A percentile compares a stretch with the other conserved stretches of the same genome.
Conservation (phyloP, 1,140 invertebrate species). For the Drosophila pseudoananassae region DNA sequence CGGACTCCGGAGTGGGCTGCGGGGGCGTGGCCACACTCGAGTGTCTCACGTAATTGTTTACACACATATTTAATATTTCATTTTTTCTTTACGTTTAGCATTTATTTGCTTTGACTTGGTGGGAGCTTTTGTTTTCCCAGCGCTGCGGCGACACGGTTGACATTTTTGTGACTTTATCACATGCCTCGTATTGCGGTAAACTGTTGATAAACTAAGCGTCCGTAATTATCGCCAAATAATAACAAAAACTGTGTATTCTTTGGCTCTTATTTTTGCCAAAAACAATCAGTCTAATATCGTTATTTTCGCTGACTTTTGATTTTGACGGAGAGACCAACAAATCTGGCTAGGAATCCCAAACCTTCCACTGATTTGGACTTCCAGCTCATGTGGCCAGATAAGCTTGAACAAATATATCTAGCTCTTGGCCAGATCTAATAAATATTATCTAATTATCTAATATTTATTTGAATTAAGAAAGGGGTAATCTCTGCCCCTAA, state of each 20-base stretch:
- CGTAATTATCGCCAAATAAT: slow-evolving; percentile 36
- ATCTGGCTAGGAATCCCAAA: background rate
- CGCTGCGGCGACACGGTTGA: slow-evolving; percentile 68
- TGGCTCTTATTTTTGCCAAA: slow-evolving; percentile 6
- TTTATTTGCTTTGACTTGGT: slow-evolving; percentile 71
- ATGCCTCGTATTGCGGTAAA: slow-evolving; percentile 80
- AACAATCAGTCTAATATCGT: slow-evolving; percentile 20
- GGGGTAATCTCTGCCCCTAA: slow-evolving; percentile 16
- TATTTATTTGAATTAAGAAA: slow-evolving; percentile 36
- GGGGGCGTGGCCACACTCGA: slow-evolving; percentile 29
- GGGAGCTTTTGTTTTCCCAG: slow-evolving; percentile 71
- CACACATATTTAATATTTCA: slow-evolving; percentile 67
- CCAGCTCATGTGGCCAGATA: slow-evolving; percentile 9
- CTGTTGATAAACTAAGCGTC: slow-evolving; percentile 37
- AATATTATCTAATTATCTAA: slow-evolving; percentile 45
- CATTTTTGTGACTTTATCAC: slow-evolving; percentile 81
- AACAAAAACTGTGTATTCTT: slow-evolving; percentile 32
- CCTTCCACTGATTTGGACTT: background rate
- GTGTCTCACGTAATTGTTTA: slow-evolving; percentile 80
- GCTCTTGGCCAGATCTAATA: background rate
- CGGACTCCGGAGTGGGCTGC: background rate
- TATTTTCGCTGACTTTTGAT: background rate
- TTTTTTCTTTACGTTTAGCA: slow-evolving; percentile 43
- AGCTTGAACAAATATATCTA: slow-evolving; percentile 5
- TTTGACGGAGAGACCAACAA: slow-evolving; percentile 10